Evolutionary conservation across 2,888 invertebrate species (phyloP).

Genomic region (Gisinianus flammeolus): DNA sequence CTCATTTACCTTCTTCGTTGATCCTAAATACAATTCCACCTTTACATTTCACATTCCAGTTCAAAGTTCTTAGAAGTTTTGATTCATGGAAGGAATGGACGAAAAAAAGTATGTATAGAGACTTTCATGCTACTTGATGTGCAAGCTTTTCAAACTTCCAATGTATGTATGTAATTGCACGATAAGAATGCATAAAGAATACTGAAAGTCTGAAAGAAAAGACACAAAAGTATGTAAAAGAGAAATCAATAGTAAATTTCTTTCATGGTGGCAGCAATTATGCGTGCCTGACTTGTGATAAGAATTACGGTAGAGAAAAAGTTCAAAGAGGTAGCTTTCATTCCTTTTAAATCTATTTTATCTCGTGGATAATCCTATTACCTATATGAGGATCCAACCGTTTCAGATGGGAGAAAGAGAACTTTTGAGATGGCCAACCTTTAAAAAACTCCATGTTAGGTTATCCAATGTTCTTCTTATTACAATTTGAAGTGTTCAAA

Average conservation of each 20-base stretch:
- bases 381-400: neutral
- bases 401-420: neutral
- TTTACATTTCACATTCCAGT: no score
- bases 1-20: no score
- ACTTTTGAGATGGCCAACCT: neutral
- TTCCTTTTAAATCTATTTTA: neutral
- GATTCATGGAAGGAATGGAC: no score
- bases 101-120: no score
- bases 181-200: no score
- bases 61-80: no score
- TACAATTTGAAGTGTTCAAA: no score
- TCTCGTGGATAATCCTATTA: neutral
- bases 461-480: no score
- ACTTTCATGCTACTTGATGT: no score
- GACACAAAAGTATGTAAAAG: neutral
- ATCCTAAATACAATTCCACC: no score
- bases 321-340: neutral
- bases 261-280: neutral
- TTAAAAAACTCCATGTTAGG: neutral
- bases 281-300: neutral
- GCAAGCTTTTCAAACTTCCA: no score
- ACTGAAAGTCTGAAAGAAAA: neutral
- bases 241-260: neutral
- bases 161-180: no score
- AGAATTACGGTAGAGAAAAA: neutral